These are phyloP conservation scores for Oryzias sinensis DNA, from an alignment of 2,797 vertebrate genomes.

Conservation along the genomic window DNA sequence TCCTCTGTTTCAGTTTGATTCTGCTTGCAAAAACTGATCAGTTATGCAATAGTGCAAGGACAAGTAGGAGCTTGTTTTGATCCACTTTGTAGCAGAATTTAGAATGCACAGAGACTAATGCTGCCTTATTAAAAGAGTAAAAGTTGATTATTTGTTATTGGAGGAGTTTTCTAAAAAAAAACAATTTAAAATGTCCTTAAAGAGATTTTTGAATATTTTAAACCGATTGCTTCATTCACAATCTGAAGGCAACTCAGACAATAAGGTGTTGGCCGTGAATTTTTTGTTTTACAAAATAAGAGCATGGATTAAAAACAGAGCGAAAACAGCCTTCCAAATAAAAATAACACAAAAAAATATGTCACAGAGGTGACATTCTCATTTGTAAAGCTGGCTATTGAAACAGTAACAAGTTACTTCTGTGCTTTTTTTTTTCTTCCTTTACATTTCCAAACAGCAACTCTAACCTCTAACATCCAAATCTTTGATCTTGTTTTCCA, in stretches of 20 bases:
- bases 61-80: conserved; percentile 6
- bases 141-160: too few relatives aligned
- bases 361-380: conserved; percentile 2
- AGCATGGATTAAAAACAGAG: conserved; percentile 53
- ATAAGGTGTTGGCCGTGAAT: too few relatives aligned
- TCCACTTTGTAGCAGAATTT: neutral
- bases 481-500: neutral
- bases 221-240: neutral
- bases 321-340: conserved; percentile 25
- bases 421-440: conserved; percentile 7
- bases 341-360: conserved; percentile 40
- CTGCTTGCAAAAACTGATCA: too few relatives aligned
- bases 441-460: neutral
- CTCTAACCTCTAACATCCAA: neutral
- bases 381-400: conserved; percentile 4
- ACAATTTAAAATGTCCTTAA: conserved; percentile 7
- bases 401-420: conserved; percentile 1
- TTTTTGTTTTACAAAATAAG: neutral
- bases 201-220: neutral
- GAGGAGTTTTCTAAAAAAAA: neutral
- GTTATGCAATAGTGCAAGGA: conserved; percentile 1
- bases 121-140: neutral
- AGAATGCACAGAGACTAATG: conserved; percentile 1
- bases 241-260: accelerated
- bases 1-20: too few relatives aligned